Percentiles rank a stretch among this genome's conserved stretches.
These are phyloP conservation scores for Danaus chrysippus DNA, from an alignment of 2,888 invertebrate species.

Conservation along the genomic window DNA sequence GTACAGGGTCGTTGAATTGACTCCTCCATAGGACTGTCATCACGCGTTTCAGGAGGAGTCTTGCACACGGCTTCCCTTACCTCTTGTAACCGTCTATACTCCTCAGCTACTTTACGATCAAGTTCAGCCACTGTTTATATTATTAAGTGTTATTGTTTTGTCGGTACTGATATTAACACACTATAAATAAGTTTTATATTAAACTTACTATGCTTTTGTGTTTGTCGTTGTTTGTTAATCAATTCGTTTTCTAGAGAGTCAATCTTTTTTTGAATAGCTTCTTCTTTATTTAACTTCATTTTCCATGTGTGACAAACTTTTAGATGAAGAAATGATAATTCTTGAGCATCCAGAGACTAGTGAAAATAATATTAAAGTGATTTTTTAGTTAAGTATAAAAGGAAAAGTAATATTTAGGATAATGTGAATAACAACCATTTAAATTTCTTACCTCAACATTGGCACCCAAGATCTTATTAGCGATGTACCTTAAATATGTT, in stretches of 20 bases:
- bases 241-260: slow-evolving; percentile 69
- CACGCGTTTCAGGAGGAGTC: slow-evolving; percentile 34
- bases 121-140: slow-evolving; percentile 54
- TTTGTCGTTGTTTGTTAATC: slow-evolving; percentile 65
- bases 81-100: slow-evolving; percentile 58
- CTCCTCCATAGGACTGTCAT: slow-evolving; percentile 29
- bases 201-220: slow-evolving; percentile 70
- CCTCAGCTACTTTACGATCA: slow-evolving; percentile 64
- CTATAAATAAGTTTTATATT: slow-evolving; percentile 8
- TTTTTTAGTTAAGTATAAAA: neutral
- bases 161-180: slow-evolving; percentile 1
- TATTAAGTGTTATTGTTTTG: slow-evolving; percentile 1
- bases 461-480: slow-evolving; percentile 57
- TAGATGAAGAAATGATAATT: slow-evolving; percentile 74
- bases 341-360: slow-evolving; percentile 70
- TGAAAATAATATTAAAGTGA: slow-evolving; percentile 21
- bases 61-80: slow-evolving; percentile 63
- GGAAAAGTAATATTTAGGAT: neutral
- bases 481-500: slow-evolving; percentile 63
- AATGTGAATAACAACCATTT: neutral
- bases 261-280: slow-evolving; percentile 64
- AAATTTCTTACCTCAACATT: slow-evolving; percentile 54
- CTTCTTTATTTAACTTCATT: slow-evolving; percentile 60
- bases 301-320: slow-evolving; percentile 77
- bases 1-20: slow-evolving; percentile 6